Percentiles rank a stretch among this genome's conserved stretches.
Conservation (phyloP, 1,140 invertebrate genomes). For the Leptonema lineaticorne region DNA sequence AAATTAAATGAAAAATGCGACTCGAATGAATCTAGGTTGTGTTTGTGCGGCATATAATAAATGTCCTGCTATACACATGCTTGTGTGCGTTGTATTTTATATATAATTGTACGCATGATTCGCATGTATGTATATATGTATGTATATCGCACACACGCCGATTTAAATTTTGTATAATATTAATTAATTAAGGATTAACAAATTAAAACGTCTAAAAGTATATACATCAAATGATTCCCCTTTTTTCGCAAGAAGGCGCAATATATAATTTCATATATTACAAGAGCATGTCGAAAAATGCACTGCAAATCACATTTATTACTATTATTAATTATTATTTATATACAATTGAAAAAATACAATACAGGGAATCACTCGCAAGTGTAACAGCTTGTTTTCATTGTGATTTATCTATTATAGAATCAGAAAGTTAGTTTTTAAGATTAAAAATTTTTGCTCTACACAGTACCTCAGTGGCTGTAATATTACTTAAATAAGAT, state of each 20-base stretch:
- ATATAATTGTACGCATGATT: slow-evolving; percentile 9
- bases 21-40: neutral
- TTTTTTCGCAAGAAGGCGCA: too few relatives aligned
- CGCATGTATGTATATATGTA: slow-evolving; percentile 15
- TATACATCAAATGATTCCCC: slow-evolving; percentile 1
- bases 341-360: neutral
- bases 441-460: slow-evolving; percentile 46
- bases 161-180: slow-evolving; percentile 19
- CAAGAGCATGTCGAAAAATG: neutral
- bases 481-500: slow-evolving; percentile 39
- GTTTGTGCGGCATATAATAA: neutral
- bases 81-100: neutral
- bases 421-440: slow-evolving; percentile 43
- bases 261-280: too few relatives aligned
- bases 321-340: neutral
- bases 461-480: slow-evolving; percentile 51
- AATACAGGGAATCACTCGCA: slow-evolving; percentile 22
- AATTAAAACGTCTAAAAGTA: neutral
- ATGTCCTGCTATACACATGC: neutral
- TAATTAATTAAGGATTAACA: neutral
- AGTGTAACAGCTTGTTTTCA: slow-evolving; percentile 22
- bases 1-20: neutral
- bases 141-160: slow-evolving; percentile 2
- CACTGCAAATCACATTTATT: neutral
- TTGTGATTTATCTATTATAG: slow-evolving; percentile 46